Base-by-base conservation (phyloP, 1,140 invertebrate genomes). In the Drosophila repletoides region DNA sequence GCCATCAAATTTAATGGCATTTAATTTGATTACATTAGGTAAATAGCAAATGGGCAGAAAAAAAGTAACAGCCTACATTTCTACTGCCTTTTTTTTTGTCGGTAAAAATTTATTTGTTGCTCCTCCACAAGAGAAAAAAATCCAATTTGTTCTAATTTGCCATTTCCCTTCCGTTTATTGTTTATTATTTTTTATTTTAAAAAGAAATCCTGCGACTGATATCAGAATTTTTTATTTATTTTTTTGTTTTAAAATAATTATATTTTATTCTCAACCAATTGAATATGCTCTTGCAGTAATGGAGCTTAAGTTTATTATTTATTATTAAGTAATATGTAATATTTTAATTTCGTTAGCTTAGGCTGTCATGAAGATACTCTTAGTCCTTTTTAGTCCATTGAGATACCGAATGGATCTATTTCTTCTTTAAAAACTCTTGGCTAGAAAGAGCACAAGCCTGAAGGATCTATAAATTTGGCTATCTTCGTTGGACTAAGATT, bases 21-120 rank as follows among this genome's bases (percentile, higher is more conserved):
- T 72, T 61, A 77, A 81, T 84, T 81, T 81, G 81, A 81, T 81
- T 81, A 55, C 73, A 81, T 84, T 84, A 81, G 69, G 49, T 56
- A 60, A 70, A 77, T 73, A 68, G 49, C 55, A 70, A 77, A 76
- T 66, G 17, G 14, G 14, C 9, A 19, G 34, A 12, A 36, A 22
- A 46, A 46, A 6, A 68, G 60, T 53, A 79, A 70, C 45, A 61
- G 52, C 46, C 53, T 56, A 26, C 74, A 36, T 79, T 72, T 70
- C 48, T 36, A 41, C 31, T 49, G 43, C 40, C 28, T 40, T 43
- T 51, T 46, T 53, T 58, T 51, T 33, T 33, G 5, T 28, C 26
- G 40, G 31, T 65, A 21, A 26, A 59, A 49, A 49, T 58, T 22
- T 66, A 43, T 49, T 49, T 28, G 36, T 19, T 58, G 22, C 17